phyloP scores from a whole-genome alignment of 64 coral and sea anemone genomes.

The Cladopsammia gracilis region DNA sequence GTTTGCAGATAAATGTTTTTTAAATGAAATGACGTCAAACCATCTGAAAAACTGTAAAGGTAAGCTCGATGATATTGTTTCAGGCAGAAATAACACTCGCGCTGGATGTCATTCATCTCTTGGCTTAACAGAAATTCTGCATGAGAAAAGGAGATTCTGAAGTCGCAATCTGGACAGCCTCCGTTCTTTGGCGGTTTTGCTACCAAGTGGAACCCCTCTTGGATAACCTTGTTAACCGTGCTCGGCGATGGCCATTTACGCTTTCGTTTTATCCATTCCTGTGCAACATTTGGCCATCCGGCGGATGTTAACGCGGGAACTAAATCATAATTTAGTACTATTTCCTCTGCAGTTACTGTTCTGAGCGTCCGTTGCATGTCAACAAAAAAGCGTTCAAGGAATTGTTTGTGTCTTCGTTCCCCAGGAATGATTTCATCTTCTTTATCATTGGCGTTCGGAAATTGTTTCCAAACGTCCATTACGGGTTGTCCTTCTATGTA shows the following conservation, averaged over 20 bases:
- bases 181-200: constrained; percentile 48
- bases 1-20: constrained; percentile 57
- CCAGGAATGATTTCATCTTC: no score
- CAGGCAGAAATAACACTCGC: constrained; percentile 45
- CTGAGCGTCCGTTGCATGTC: no score
- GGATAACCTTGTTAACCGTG: constrained; percentile 32
- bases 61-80: constrained; percentile 55
- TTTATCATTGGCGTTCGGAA: no score
- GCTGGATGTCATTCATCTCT: constrained; percentile 40
- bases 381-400: no score
- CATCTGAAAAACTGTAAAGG: constrained; percentile 33
- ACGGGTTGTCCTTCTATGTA: no score
- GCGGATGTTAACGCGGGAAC: constrained; percentile 40
- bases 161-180: constrained; percentile 3
- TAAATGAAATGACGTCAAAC: constrained; percentile 52
- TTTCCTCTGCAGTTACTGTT: no score
- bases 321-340: constrained; percentile 4
- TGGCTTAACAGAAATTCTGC: constrained; percentile 60
- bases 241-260: constrained; percentile 44
- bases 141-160: constrained; percentile 58
- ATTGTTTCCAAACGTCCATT: no score
- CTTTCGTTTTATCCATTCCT: constrained; percentile 2
- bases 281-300: constrained; percentile 43
- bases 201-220: constrained; percentile 55
- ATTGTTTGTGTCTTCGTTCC: no score